Percentiles rank a stretch among this genome's conserved stretches.
phyloP scores from a whole-genome alignment of 2,888 invertebrate genomes.

The Adelognathus sp. region DNA sequence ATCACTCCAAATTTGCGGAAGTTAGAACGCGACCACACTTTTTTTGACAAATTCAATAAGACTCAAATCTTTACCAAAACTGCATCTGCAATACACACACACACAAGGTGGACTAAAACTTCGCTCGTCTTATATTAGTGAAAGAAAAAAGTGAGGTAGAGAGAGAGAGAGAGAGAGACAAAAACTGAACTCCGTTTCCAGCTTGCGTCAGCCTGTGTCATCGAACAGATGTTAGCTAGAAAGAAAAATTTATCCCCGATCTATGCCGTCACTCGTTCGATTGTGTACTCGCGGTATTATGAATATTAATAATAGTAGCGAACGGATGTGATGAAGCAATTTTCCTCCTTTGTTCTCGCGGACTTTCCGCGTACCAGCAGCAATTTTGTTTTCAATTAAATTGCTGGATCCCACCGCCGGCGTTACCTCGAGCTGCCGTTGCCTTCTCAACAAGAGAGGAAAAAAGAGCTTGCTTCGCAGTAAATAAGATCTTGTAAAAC shows the following conservation, averaged over 20 bases:
- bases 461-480: not conserved
- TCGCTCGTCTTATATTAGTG: conserved; percentile 42
- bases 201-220: not conserved
- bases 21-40: no score
- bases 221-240: not conserved
- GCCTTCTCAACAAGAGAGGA: not conserved
- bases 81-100: conserved; percentile 50
- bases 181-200: not conserved
- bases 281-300: conserved; percentile 9
- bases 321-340: not conserved
- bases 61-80: no score
- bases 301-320: not conserved
- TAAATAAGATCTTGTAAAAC: not conserved
- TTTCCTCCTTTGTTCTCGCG: not conserved
- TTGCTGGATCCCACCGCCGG: not conserved
- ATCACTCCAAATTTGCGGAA: no score
- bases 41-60: no score
- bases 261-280: not conserved
- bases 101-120: conserved; percentile 13
- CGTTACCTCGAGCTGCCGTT: not conserved
- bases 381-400: conserved; percentile 33
- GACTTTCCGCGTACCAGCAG: not conserved
- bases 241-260: not conserved
- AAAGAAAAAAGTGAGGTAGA: conserved; percentile 27
- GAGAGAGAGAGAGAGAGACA: conserved; percentile 3